phyloP scores from a whole-genome alignment of 2,797 vertebrate species.

The Malurus leucopterus region DNA sequence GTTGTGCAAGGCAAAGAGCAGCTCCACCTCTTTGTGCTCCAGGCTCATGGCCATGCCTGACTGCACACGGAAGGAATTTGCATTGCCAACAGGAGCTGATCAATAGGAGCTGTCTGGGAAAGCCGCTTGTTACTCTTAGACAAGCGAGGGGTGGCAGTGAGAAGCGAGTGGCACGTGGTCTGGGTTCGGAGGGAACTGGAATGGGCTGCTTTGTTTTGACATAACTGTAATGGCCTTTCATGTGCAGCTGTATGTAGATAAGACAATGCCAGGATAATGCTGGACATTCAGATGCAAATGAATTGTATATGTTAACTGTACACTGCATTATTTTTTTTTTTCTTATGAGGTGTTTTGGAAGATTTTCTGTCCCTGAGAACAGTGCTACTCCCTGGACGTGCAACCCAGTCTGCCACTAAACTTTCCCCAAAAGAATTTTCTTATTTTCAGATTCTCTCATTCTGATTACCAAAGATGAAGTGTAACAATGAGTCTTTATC shows the following conservation, averaged over 20 bases:
- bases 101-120: conserved; percentile 64
- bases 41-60: conserved; percentile 55
- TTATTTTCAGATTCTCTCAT: neutral
- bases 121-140: conserved; percentile 27
- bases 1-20: conserved; percentile 51
- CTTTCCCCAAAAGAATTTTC: neutral
- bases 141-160: conserved; percentile 50
- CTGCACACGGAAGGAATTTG: conserved; percentile 58
- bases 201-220: conserved; percentile 58
- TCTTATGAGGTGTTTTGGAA: neutral
- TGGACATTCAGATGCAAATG: conserved; percentile 59
- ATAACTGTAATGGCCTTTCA: conserved; percentile 55
- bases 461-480: neutral
- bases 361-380: neutral
- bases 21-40: conserved; percentile 55
- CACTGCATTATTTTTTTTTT: neutral
- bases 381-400: neutral
- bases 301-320: conserved; percentile 33
- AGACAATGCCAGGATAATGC: conserved; percentile 54
- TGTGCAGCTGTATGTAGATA: conserved; percentile 68
- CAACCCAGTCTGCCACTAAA: neutral
- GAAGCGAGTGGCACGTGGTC: conserved; percentile 6
- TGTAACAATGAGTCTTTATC: neutral
- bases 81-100: conserved; percentile 52
- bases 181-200: conserved; percentile 28